Conservation (phyloP, 2,888 invertebrate genomes). For the Tupiocoris notatus region DNA sequence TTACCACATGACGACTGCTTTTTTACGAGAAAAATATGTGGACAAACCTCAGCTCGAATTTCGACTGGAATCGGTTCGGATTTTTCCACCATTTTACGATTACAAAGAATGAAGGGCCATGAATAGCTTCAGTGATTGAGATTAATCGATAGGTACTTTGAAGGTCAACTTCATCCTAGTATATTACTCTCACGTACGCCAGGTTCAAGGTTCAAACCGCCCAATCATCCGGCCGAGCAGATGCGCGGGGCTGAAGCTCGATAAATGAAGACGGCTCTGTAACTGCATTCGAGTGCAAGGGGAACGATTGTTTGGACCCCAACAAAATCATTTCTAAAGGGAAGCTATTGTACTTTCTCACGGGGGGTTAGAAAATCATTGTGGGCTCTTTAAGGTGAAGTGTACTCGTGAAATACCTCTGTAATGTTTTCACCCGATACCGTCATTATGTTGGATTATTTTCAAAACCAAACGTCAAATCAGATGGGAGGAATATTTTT, state of each 20-base stretch:
- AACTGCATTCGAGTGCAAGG: background rate
- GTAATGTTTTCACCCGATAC: no score
- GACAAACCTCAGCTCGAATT: no score
- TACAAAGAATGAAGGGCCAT: no score
- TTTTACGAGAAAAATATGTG: no score
- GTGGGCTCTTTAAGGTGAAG: background rate
- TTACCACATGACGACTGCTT: no score
- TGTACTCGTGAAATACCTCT: background rate
- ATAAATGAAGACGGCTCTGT: background rate
- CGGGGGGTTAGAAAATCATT: slow-evolving; percentile 7
- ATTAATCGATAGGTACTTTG: background rate
- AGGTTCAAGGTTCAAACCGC: slow-evolving; percentile 8
- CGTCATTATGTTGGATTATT: no score
- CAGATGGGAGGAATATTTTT: no score
- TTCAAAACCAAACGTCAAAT: no score
- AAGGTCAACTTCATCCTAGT: no score
- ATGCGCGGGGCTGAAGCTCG: background rate
- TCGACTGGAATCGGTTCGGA: no score
- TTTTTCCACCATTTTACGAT: no score
- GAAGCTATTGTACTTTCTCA: slow-evolving; percentile 3
- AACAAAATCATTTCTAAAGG: slow-evolving; percentile 8
- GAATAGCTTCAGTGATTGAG: background rate
- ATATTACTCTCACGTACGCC: background rate
- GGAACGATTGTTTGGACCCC: slow-evolving; percentile 21
- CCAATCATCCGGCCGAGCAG: slow-evolving; percentile 8